phyloP scores from a whole-genome alignment of 92 coral and sea anemone species.

The Siderastrea siderea region DNA sequence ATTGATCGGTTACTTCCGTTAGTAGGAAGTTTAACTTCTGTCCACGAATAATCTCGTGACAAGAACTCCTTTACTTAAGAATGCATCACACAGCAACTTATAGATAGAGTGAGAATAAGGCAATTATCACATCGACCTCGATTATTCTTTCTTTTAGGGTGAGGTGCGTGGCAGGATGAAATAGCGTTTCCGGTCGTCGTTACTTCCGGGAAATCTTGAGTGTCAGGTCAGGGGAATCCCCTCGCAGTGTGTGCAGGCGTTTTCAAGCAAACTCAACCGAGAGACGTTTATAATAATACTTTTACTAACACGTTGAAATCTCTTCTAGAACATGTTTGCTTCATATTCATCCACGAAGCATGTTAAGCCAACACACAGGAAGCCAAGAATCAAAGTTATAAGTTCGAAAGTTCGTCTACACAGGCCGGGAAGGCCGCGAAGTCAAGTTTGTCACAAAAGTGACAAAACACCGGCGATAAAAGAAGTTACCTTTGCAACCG shows the following conservation, averaged over 20 bases:
- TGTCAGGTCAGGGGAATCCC: not conserved
- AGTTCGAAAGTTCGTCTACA: constrained; percentile 18
- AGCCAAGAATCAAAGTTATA: not conserved
- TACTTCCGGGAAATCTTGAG: not conserved
- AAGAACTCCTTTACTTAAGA: no score
- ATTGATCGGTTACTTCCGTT: not conserved
- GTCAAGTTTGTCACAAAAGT: no score
- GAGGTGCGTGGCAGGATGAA: not conserved
- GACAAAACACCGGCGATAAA: not conserved
- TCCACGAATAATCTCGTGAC: no score
- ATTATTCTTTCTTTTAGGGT: not conserved
- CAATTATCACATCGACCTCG: no score
- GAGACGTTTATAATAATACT: not conserved
- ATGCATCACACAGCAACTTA: no score
- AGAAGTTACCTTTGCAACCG: not conserved
- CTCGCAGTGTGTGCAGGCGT: not conserved
- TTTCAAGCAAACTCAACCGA: not conserved
- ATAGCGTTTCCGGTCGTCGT: no score
- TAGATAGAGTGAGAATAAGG: not conserved
- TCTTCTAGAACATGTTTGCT: not conserved
- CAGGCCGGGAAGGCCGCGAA: not conserved
- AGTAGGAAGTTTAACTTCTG: no score
- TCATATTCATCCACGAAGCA: not conserved
- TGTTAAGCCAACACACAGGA: not conserved
- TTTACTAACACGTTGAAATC: not conserved